Evolutionary conservation across 2,888 invertebrate genomes (phyloP), one percentile per base, ranked within the genome.

Genomic region (Tachina lurida): DNA sequence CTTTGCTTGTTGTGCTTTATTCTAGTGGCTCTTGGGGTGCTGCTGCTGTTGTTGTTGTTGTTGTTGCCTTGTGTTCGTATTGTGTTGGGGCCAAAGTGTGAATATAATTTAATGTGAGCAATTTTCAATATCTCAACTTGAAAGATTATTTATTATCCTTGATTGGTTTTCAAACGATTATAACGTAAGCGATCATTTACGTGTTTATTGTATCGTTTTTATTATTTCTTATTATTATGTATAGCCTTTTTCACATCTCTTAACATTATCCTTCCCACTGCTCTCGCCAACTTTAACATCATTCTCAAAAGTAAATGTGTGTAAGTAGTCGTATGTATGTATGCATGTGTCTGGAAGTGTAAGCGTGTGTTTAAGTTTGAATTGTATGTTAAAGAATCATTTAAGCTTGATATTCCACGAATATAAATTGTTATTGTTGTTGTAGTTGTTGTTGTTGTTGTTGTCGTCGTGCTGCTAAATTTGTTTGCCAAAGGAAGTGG

Each of bases 21-120:
- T 62, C 52, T 43, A 22, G 9, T 77, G 58, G 31, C 31, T 31
- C 31, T 31, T 31, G 31, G 31, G 7, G 31, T 31, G 31, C 7
- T 31, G 31, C 15, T 62, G 60, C 67, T 76, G 76, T 65, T 43
- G 67, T 67, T 73, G 67, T 19, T 67, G 45, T 76, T 71, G 10
- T 39, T 65, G 52, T 65, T 82, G 71, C 15, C n/a, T 68, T 60
- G 60, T 67, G 52, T 79, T 49, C 45, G 31, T 82, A 88, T 90
- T 90, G 91, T 91, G 91, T 91, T 90, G 90, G 89, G 92, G 92
- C 91, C 91, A 91, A 90, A 92, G 92, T 92, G 92, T 92, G 92
- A 92, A 92, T 92, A 92, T 92, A 92, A 92, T 92, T 92, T 92
- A 92, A 92, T 91, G 91, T 91, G 90, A 89, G 90, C 90, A 91